Evolutionary conservation across 2,888 invertebrate species (phyloP).

Genomic region (Nasonia oneida): DNA sequence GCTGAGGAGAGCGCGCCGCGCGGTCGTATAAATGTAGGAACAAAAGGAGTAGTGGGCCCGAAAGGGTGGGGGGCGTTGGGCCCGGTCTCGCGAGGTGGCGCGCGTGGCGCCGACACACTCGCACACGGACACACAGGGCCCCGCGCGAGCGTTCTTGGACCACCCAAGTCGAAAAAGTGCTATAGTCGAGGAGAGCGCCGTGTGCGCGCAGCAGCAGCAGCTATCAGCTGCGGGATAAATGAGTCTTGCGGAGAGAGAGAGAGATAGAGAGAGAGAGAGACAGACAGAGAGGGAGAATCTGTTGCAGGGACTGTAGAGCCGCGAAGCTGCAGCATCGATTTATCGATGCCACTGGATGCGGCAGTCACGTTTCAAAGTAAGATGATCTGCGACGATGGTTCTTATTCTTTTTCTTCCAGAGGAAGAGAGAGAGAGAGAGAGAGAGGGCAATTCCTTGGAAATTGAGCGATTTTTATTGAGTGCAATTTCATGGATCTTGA

Average conservation of each 20-base stretch:
- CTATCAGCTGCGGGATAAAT: conserved; percentile 50
- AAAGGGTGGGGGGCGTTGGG: conserved; percentile 54
- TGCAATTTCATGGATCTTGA: conserved; percentile 11
- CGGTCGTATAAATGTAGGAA: conserved; percentile 16
- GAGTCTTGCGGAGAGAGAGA: conserved; percentile 35
- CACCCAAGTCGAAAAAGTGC: conserved; percentile 78
- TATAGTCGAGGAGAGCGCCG: conserved; percentile 71
- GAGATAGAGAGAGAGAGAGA: background rate
- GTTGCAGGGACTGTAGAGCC: conserved; percentile 1
- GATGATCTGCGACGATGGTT: conserved; percentile 45
- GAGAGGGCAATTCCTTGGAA: background rate
- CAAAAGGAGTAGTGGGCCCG: conserved; percentile 42
- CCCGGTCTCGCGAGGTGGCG: conserved; percentile 74
- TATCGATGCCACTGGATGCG: conserved; percentile 48
- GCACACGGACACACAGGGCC: background rate
- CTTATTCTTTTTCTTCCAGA: background rate
- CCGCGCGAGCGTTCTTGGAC: conserved; percentile 72
- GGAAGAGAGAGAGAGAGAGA: background rate
- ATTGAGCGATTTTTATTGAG: conserved; percentile 38
- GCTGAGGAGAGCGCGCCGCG: background rate
- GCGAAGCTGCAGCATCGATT: conserved; percentile 40
- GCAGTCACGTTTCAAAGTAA: conserved; percentile 44
- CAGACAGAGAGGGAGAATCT: background rate
- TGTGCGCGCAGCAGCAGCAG: conserved; percentile 45
- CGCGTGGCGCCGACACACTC: conserved; percentile 76